Conservation (phyloP, 2,797 vertebrate species). For the Pachyuromys duprasi region DNA sequence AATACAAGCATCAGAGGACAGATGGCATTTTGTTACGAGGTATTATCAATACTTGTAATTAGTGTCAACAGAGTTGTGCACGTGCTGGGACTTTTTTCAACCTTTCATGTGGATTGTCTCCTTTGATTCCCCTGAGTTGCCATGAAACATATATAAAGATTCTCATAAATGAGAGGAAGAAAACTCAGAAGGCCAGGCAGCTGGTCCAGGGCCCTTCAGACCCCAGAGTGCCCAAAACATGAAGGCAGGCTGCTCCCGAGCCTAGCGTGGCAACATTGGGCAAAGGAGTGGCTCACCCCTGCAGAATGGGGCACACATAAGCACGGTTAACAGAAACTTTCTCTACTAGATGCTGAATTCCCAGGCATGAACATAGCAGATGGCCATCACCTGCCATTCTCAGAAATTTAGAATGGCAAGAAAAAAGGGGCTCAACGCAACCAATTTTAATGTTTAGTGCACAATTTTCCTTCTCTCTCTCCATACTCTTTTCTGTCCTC, state of each 20-base stretch:
- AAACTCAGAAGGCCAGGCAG: not conserved
- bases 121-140: not conserved
- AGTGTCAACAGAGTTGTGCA: not conserved
- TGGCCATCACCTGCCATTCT: not conserved
- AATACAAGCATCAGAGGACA: not conserved
- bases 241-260: not conserved
- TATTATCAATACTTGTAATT: not conserved
- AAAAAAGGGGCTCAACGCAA: not conserved
- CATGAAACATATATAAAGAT: not conserved
- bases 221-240: not conserved
- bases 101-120: not conserved
- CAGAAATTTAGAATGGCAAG: not conserved
- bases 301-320: fast-evolving
- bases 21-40: constrained; percentile 36
- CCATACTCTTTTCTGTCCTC: no score
- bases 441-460: constrained; percentile 12
- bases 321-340: not conserved
- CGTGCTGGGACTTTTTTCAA: not conserved
- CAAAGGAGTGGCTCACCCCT: not conserved
- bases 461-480: not conserved
- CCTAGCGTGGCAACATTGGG: fast-evolving
- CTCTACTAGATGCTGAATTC: not conserved
- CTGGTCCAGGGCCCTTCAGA: not conserved
- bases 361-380: not conserved
- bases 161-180: not conserved